Conservation (phyloP, 2,888 invertebrate genomes). For the Chaitophorus viminalis region DNA sequence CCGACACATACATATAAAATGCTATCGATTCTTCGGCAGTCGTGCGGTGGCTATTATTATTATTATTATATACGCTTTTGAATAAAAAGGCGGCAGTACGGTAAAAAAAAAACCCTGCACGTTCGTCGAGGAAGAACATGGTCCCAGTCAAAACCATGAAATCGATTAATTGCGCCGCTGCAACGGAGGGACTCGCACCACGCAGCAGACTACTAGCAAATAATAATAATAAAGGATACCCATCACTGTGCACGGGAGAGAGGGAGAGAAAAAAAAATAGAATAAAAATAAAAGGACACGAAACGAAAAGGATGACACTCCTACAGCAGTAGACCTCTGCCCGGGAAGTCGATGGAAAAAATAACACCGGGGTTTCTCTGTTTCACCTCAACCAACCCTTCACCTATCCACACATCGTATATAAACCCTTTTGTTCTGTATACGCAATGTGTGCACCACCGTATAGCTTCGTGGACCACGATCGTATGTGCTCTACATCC, state of each 20-base stretch:
- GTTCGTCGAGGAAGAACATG: not conserved
- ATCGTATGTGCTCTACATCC: too few relatives aligned
- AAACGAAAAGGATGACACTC: not conserved
- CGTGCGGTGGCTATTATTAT: slow-evolving; percentile 17
- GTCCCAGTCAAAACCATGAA: slow-evolving; percentile 8
- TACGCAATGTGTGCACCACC: not conserved
- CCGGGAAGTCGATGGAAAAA: not conserved
- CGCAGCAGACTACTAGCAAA: too few relatives aligned
- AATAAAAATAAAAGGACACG: not conserved
- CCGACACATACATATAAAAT: not conserved
- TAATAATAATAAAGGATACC: too few relatives aligned
- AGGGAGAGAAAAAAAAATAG: not conserved
- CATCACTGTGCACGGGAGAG: too few relatives aligned
- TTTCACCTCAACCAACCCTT: not conserved
- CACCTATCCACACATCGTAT: too few relatives aligned
- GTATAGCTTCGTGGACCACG: too few relatives aligned
- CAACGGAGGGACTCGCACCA: not conserved
- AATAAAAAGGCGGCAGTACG: slow-evolving; percentile 28
- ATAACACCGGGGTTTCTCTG: not conserved
- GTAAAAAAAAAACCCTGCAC: not conserved
- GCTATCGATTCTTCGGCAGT: slow-evolving; percentile 39
- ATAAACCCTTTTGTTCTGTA: not conserved
- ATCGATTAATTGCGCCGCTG: slow-evolving; percentile 28
- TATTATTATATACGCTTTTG: not conserved
- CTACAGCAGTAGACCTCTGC: not conserved